Base-by-base conservation (phyloP, 2,888 invertebrate species). In the Xestia ashworthii region DNA sequence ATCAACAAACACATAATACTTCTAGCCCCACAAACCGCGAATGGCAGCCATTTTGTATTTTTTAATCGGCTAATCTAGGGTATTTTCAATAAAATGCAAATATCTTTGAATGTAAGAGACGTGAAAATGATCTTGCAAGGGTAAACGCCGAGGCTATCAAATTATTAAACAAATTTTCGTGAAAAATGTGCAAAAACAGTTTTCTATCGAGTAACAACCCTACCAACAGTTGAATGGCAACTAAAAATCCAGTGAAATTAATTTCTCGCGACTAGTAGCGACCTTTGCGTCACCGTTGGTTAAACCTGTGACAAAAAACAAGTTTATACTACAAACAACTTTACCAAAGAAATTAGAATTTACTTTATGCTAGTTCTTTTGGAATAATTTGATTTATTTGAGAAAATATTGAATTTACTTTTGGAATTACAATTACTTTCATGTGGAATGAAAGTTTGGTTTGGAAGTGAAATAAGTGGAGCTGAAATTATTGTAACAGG, bases 301-400 rank as follows among this genome's bases (percentile, higher is more conserved):
- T 62, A 74, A 86, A 86, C 73, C 78, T 70, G 67, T 62, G 75
- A 81, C 86, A 76, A 76, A 86, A 84, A 85, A 78, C 69, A 76
- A 78, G 44, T 81, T 71, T 22, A 50, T 32, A 64, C 68, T 66
- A 48, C 85, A 87, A 87, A 85, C 76, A 84, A 81, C 32, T 87
- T 84, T 79, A 72, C 74, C 16, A 66, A 86, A 83, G 64, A 78
- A 85, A 85, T 87, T 84, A 78, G 55, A 71, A 83, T 84, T 84
- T 74, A 73, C 81, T 73, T 78, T 72, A 48, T 64, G 70, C 25
- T 71, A 68, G 32, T 84, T 80, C 50, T 71, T 87, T 74, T 50
- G 46, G 22, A 65, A 76, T 73, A 70, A 78, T 62, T 84, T 72
- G 64, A 76, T 81, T 81, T 84, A 84, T 76, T 76, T 65, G 64